A percentile compares a stretch with the other conserved stretches of the same genome.
These are phyloP conservation scores for Oreotragus oreotragus DNA, from an alignment of 2,113 vertebrate species.

Conservation along the genomic window DNA sequence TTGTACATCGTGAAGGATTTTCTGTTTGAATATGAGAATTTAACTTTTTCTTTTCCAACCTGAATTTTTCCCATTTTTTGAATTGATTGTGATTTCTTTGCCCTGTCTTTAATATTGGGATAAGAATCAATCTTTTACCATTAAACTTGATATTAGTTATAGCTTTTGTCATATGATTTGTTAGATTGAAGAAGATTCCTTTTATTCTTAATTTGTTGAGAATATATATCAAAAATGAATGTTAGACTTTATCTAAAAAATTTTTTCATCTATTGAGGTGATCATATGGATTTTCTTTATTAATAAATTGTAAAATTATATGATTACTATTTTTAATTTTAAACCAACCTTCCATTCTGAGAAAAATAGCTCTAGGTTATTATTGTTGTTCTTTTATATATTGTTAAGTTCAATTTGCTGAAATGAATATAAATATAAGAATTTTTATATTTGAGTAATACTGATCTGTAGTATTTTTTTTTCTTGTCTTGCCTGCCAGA, in stretches of 20 bases:
- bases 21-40: neutral
- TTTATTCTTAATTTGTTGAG: neutral
- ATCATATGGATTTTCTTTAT: neutral
- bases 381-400: neutral
- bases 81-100: neutral
- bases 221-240: neutral
- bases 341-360: neutral
- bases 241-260: neutral
- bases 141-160: neutral
- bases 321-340: neutral
- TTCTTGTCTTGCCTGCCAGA: neutral
- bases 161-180: neutral
- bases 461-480: neutral
- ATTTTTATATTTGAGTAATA: neutral
- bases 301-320: neutral
- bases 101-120: neutral
- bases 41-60: neutral
- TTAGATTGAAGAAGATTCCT: neutral
- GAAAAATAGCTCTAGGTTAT: neutral
- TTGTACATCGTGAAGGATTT: neutral
- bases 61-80: neutral
- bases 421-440: neutral
- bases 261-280: neutral
- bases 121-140: neutral
- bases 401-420: neutral